Base-by-base conservation (phyloP, 2,113 vertebrate species). In the Mixornis gularis region DNA sequence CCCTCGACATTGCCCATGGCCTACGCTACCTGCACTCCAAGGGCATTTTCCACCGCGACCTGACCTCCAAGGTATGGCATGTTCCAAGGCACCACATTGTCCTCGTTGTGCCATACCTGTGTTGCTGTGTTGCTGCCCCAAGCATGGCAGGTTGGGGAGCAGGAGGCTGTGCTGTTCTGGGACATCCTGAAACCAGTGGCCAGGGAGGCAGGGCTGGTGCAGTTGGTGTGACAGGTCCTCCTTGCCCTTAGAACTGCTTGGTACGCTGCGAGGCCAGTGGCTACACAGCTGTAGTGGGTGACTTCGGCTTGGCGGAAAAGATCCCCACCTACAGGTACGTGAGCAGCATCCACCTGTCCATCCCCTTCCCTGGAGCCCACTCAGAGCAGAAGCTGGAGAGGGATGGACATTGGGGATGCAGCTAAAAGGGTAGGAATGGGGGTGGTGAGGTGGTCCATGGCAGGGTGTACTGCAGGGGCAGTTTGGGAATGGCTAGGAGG, bases 241-340 rank as follows among this genome's bases (percentile, higher is more conserved):
- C 24, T 93, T 88, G 29, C 40, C 63, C 60, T 27, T 90, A 99
- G 99, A 99, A 99, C 97, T 99, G 99, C 95, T 97, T 99, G 94
- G 98, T 99, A 74, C 98, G 98, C 77, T 98, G 98, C 79, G 99
- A 99, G 51, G 98, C 97, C 22, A 96, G 80, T 7, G 86, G 95
- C 21, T 98, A 98, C 96, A 98, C 98, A 0, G 99, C 98, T 38
- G 99, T 99, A 26, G 99, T 99, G 79, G 99, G 98, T 43, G 99
- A 99, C 96, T 99, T 99, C 0, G 99, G 99, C 62, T 97, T 99
- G 96, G 99, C 99, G 0, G 99, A 99, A 97, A 99, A 99, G 97
- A 99, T 99, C 82, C 99, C 99, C 15, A 98, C 98, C 55, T 99
- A 98, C 97, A 99, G 98, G 98, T 99, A 49, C 58, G 94, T 93